Percentiles rank a stretch among this genome's conserved stretches.
These are phyloP conservation scores for Onychomys torridus DNA, from an alignment of 2,797 vertebrate species.

Conservation along the genomic window DNA sequence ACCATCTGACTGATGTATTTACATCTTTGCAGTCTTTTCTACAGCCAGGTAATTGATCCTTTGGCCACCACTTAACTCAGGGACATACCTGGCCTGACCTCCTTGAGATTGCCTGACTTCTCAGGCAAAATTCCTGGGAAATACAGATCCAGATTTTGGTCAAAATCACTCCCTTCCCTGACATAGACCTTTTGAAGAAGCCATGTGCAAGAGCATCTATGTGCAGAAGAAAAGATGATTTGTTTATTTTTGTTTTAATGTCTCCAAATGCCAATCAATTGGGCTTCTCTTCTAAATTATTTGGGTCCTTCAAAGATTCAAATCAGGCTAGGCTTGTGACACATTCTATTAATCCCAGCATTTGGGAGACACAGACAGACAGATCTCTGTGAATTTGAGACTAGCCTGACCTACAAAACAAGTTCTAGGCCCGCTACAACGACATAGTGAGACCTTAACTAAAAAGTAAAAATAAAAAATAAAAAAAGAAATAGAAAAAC, in stretches of 20 bases:
- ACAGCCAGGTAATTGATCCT: neutral
- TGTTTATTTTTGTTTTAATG: neutral
- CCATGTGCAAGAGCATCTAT: neutral
- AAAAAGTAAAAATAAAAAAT: too few relatives aligned
- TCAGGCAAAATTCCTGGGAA: neutral
- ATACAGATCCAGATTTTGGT: neutral
- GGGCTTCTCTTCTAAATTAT: neutral
- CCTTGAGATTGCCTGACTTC: neutral
- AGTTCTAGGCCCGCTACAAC: neutral
- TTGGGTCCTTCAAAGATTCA: neutral
- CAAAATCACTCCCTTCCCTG: neutral
- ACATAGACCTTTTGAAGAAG: neutral
- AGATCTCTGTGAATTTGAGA: neutral
- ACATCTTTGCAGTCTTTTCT: neutral
- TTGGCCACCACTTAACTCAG: too few relatives aligned
- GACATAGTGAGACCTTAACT: neutral
- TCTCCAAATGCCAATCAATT: neutral
- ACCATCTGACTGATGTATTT: neutral
- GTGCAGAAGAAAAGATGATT: neutral
- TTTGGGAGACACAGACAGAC: neutral
- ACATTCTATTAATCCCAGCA: neutral
- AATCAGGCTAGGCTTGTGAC: neutral
- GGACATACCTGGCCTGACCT: neutral
- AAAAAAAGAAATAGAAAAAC: neutral
- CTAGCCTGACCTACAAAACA: neutral